A percentile compares a stretch with the other conserved stretches of the same genome.
Conservation (phyloP, 2,888 invertebrate species). For the Lampropteryx suffumata region DNA sequence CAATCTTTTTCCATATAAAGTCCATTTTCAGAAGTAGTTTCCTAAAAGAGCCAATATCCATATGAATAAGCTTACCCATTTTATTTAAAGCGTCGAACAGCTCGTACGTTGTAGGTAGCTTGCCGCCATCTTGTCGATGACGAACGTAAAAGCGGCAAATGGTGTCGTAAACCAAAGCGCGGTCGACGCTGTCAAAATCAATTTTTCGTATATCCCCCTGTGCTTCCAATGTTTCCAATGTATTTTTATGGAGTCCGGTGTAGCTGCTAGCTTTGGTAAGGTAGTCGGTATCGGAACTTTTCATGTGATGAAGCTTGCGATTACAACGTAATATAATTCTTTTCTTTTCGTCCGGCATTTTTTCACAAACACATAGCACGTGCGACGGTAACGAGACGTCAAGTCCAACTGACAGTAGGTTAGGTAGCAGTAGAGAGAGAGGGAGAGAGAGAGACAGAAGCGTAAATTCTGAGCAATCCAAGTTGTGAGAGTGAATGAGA, state of each 20-base stretch:
- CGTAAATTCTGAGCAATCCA: background rate
- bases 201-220: background rate
- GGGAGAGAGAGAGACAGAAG: background rate
- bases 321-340: conserved; percentile 1
- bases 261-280: background rate
- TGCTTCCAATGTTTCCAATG: conserved; percentile 10
- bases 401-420: background rate
- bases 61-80: conserved; percentile 34
- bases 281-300: background rate
- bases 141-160: conserved; percentile 36
- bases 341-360: conserved; percentile 10
- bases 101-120: conserved; percentile 40
- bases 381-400: background rate
- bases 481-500: conserved; percentile 7
- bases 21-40: conserved; percentile 44
- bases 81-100: conserved; percentile 34
- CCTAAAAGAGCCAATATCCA: conserved; percentile 45
- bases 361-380: conserved; percentile 2
- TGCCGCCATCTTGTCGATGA: background rate
- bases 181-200: conserved; percentile 28
- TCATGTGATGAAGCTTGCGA: conserved; percentile 5
- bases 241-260: conserved; percentile 33
- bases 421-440: conserved; percentile 5
- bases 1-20: conserved; percentile 45
- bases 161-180: conserved; percentile 35